Percentiles rank a stretch among this genome's conserved stretches.
Conservation (phyloP, 1,140 invertebrate species). For the Marisa cornuarietis region DNA sequence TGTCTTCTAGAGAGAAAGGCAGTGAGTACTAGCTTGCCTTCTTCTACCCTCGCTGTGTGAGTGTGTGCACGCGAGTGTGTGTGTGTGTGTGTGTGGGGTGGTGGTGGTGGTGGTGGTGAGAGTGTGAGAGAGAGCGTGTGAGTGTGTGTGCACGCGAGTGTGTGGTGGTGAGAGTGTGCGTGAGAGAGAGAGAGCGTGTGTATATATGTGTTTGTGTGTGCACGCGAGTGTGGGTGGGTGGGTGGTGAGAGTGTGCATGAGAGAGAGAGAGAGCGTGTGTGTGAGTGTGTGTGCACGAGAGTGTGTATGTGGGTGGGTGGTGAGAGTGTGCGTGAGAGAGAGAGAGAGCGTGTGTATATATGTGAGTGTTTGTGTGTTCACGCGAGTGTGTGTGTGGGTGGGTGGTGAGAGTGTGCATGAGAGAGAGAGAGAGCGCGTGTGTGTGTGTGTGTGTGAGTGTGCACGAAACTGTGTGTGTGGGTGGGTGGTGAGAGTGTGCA, state of each 20-base stretch:
- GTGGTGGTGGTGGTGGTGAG: too few relatives aligned
- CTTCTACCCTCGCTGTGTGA: too few relatives aligned
- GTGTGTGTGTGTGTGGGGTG: background rate
- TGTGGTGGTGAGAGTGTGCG: background rate
- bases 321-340: too few relatives aligned
- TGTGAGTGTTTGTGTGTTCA: background rate
- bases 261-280: too few relatives aligned
- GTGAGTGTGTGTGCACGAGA: too few relatives aligned
- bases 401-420: too few relatives aligned
- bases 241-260: background rate
- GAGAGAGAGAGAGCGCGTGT: too few relatives aligned
- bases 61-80: too few relatives aligned
- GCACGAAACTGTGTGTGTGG: too few relatives aligned
- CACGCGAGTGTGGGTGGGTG: background rate
- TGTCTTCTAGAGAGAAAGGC: slow-evolving; percentile 50
- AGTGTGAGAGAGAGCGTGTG: background rate
- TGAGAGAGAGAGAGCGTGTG: background rate
- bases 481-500: too few relatives aligned
- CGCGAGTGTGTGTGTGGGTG: background rate
- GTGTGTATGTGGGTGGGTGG: background rate
- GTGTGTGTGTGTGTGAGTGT: background rate
- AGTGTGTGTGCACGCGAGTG: background rate
- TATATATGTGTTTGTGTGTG: background rate
- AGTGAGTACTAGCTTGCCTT: slow-evolving; percentile 35
- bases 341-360: background rate